Base-by-base conservation (phyloP, 2,113 vertebrate species). In the Butastur rufipennis region DNA sequence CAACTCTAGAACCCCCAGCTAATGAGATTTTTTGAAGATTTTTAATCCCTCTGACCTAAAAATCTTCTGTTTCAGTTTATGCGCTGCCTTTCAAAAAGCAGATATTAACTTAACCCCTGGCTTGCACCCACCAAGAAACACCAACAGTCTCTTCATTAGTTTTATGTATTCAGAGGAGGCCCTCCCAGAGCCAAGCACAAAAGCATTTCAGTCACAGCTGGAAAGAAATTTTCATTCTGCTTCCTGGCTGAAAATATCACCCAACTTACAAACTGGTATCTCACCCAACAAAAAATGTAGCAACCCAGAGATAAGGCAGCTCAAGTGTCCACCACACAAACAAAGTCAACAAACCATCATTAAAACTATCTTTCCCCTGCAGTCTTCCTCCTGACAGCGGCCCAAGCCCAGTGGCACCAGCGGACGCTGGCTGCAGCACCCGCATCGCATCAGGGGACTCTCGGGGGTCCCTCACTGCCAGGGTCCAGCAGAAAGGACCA, bases 191-290 rank as follows among this genome's bases (percentile, higher is more conserved):
- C 43, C 68, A 67, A 75, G 83, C 13, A 94, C 65, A 87, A 95
- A 97, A 89, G 26, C 62, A 70, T 68, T 75, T 95, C 78, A 72
- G 48, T 80, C 70, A 87, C 36, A 81, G 53, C 27, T 62, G 48
- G 75, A 58, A 95, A 92, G 16, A 84, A 45, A 40, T 31, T 19
- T 62, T 59, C 62, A 77, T 75, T 79, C 61, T 85, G 43, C 48
- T 91, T 95, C 81, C 85, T 70, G 55, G 16, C 32, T 82, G 48
- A 90, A 95, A 93, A 32, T 29, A 85, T 66, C 73, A 86, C 52
- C 32, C 66, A 29, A 56, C 21, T 74, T 71, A 86, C 67, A 95
- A 92, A 94, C 8, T 31, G 23, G 25, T 73, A 87, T 66, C 67
- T 80, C 92, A 90, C 62, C 20, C 74, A 86, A 68, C 47, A 74